phyloP scores from a whole-genome alignment of 2,797 vertebrate genomes.

The Gorsachius magnificus region DNA sequence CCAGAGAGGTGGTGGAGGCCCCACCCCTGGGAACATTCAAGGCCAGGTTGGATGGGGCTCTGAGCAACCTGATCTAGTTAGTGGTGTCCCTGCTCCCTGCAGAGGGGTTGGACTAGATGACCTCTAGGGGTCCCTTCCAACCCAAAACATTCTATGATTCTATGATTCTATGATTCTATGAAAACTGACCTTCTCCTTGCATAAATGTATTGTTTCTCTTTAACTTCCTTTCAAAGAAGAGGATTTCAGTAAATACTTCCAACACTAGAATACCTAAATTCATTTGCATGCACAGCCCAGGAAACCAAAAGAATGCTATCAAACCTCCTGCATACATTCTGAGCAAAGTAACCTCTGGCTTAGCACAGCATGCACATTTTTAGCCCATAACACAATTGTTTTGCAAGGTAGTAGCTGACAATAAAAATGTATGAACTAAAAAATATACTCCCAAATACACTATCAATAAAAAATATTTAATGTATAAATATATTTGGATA shows the following conservation, averaged over 20 bases:
- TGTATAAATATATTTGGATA: not conserved
- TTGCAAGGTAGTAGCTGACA: not conserved
- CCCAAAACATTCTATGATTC: too few species aligned
- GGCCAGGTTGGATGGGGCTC: too few species aligned
- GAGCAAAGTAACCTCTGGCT: not conserved
- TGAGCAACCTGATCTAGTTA: too few species aligned
- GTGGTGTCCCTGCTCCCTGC: too few species aligned
- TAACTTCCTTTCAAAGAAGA: not conserved
- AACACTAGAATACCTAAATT: not conserved
- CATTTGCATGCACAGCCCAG: not conserved
- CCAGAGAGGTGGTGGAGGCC: too few species aligned
- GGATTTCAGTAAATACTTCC: not conserved
- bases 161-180: too few species aligned
- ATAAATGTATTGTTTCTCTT: constrained; percentile 1
- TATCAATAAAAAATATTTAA: not conserved
- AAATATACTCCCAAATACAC: not conserved
- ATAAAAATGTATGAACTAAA: not conserved
- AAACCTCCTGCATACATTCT: not conserved
- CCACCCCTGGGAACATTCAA: too few species aligned
- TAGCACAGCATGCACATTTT: not conserved
- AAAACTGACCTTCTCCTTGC: not conserved
- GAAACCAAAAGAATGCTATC: not conserved
- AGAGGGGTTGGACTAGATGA: too few species aligned
- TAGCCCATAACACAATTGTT: not conserved
- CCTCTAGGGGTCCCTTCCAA: too few species aligned